These are phyloP conservation scores for Liolophura sinensis DNA, from an alignment of 1,140 invertebrate genomes.

Conservation along the genomic window DNA sequence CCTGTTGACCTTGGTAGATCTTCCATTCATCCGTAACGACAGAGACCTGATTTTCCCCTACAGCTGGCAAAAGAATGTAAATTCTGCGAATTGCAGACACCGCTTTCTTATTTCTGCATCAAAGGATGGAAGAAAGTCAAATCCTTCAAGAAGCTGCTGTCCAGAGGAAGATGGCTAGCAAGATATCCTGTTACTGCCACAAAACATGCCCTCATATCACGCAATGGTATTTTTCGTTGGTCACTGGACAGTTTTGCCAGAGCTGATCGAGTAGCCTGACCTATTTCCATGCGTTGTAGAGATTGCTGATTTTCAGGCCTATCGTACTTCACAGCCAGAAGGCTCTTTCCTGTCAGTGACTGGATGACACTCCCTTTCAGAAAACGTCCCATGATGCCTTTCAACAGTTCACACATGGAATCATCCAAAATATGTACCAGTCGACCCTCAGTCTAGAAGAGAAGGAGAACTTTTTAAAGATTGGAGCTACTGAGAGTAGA, in stretches of 20 bases:
- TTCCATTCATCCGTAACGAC: conserved; percentile 27
- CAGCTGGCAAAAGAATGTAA: conserved; percentile 7
- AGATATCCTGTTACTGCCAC: conserved; percentile 13
- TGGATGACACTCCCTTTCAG: too few relatives aligned
- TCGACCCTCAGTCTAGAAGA: too few relatives aligned
- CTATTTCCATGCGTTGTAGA: too few relatives aligned
- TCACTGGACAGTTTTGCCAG: too few relatives aligned
- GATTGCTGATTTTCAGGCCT: too few relatives aligned
- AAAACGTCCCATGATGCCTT: conserved; percentile 17
- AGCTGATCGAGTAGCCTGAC: too few relatives aligned
- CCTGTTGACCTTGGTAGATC: conserved; percentile 11
- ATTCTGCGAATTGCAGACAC: conserved; percentile 9
- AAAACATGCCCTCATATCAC: conserved; percentile 15
- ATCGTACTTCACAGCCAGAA: too few relatives aligned
- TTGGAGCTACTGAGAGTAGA: conserved; percentile 16
- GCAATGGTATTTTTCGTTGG: conserved; percentile 7
- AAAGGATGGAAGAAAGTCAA: conserved; percentile 14
- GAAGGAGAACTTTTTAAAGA: too few relatives aligned
- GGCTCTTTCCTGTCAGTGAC: too few relatives aligned
- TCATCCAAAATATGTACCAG: conserved; percentile 24
- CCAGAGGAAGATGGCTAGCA: conserved; percentile 11
- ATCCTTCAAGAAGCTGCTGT: conserved; percentile 10
- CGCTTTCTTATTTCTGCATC: conserved; percentile 11
- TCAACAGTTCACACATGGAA: conserved; percentile 16
- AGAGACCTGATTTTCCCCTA: conserved; percentile 7